Conservation (phyloP, 2,888 invertebrate species). For the Tetheella fluctuosa region DNA sequence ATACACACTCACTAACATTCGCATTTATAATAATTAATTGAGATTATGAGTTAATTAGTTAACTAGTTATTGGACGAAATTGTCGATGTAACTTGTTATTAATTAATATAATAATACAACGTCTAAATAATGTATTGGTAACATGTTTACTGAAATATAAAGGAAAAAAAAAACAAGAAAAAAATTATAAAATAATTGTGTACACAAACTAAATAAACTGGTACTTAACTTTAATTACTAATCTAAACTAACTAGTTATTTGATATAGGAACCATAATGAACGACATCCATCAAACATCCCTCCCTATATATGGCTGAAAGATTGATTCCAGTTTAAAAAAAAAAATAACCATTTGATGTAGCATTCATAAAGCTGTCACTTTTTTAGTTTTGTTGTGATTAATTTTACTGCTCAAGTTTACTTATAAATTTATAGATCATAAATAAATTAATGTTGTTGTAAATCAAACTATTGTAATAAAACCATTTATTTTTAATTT, state of each 20-base stretch:
- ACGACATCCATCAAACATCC: slow-evolving; percentile 15
- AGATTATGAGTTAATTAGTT: no score
- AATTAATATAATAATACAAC: no score
- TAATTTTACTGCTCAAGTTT: neutral
- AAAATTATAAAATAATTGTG: no score
- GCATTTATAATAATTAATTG: no score
- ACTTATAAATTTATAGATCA: neutral
- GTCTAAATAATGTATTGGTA: no score
- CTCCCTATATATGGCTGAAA: slow-evolving; percentile 10
- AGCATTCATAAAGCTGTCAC: neutral
- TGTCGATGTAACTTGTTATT: no score
- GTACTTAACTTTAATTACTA: no score
- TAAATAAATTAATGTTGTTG: neutral
- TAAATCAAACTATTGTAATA: neutral
- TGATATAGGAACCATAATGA: neutral
- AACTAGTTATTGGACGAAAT: no score
- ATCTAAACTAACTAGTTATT: neutral
- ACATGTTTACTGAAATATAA: no score
- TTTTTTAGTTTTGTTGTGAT: neutral
- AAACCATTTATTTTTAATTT: neutral
- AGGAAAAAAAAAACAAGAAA: no score
- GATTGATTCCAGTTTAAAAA: neutral
- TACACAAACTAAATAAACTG: no score
- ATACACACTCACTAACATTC: no score
- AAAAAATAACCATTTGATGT: neutral